Evolutionary conservation across 2,113 vertebrate species (phyloP), one percentile per base, ranked within the genome.

Genomic region (Dromiciops gliroides): DNA sequence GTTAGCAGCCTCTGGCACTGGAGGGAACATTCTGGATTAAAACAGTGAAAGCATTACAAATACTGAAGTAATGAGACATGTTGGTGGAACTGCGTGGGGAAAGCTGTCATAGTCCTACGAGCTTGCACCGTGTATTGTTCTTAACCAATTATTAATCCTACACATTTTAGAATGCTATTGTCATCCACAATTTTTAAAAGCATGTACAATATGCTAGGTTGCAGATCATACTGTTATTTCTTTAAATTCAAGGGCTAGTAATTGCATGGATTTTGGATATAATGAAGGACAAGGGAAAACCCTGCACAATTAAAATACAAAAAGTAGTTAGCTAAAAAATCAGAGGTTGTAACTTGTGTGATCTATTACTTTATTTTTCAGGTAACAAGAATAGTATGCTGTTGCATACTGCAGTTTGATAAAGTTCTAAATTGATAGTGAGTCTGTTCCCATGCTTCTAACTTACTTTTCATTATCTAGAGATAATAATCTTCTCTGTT

Each of bases 51-150:
- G 48, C 48, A 90, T 90, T 90, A 31, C 10, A 31, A 50, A 90
- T 90, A 11, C 89, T 90, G 89, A 90, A 90, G 89, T 48, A 90
- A 90, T 90, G 47, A 90, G 48, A 90, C 48, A 90, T 90, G 89
- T 50, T 90, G 89, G 89, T 25, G 1, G 89, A 90, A 3, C 89
- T 90, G 48, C 28, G 89, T 50, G 48, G 89, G 89, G 89, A 10
- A 44, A 48, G 48, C 89, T 90, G 89, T 90, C 89, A 90, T 25
- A 48, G 24, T 31, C 24, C 48, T 90, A 49, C 3, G 10, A 48
- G 89, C 89, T 90, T 90, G 48, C 2, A 25, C 48, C 47, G 12
- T 90, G 25, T 90, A 48, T 90, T 10, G 48, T 90, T 48, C 89
- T 83, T 49, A 90, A 90, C 48, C 48, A 49, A 90, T 50, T 48